Evolutionary conservation across 2,888 invertebrate genomes (phyloP).

Genomic region (Ennomos fuscantarius): DNA sequence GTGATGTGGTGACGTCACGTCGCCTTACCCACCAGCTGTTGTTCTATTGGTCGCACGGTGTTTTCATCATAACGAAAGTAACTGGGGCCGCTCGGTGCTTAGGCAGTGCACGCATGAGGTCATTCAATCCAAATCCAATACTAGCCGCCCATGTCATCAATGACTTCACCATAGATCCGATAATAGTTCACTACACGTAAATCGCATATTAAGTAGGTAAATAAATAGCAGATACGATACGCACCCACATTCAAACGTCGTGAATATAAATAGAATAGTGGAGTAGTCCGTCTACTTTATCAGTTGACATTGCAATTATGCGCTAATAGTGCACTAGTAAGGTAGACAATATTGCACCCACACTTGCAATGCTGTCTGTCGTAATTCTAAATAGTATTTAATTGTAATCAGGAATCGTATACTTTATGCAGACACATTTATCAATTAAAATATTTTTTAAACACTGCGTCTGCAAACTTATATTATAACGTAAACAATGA

Average conservation of each 20-base stretch:
- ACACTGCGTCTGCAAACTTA: slow-evolving; percentile 26
- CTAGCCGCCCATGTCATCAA: slow-evolving; percentile 34
- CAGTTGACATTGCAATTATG: slow-evolving; percentile 20
- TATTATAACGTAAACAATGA: slow-evolving; percentile 39
- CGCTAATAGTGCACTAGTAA: slow-evolving; percentile 6
- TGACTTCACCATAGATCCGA: background rate
- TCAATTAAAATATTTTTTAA: slow-evolving; percentile 14
- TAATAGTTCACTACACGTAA: background rate
- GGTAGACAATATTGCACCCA: background rate
- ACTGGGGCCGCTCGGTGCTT: slow-evolving; percentile 41
- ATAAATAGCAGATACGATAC: background rate
- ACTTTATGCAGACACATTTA: slow-evolving; percentile 25
- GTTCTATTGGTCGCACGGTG: slow-evolving; percentile 63
- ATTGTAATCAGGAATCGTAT: slow-evolving; percentile 27
- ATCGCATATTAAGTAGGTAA: slow-evolving; percentile 16
- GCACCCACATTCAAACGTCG: background rate
- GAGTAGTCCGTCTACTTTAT: slow-evolving; percentile 5
- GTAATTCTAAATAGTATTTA: slow-evolving; percentile 8
- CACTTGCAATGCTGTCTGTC: slow-evolving; percentile 12
- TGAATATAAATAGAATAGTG: slow-evolving; percentile 1
- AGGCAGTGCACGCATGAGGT: slow-evolving; percentile 46
- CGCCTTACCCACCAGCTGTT: slow-evolving; percentile 73
- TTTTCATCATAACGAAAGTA: slow-evolving; percentile 50
- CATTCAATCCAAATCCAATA: slow-evolving; percentile 40
- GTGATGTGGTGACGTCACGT: slow-evolving; percentile 83